Conservation (phyloP, 2,888 invertebrate species). For the Electrophaes corylata region DNA sequence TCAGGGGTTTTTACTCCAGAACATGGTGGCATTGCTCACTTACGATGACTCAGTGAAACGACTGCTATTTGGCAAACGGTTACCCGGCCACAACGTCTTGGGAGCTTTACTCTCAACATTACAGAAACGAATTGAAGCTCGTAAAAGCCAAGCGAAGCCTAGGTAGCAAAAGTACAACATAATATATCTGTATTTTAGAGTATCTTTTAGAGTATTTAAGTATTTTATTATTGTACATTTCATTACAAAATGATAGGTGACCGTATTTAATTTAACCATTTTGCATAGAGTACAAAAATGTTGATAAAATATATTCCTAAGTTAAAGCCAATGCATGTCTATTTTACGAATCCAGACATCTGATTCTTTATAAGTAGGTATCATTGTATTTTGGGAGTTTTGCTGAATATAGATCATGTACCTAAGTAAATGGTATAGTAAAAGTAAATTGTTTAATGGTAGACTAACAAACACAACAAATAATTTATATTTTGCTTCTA, state of each 20-base stretch:
- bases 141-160: slow-evolving; percentile 76
- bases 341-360: background rate
- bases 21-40: slow-evolving; percentile 96
- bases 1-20: slow-evolving; percentile 95
- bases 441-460: background rate
- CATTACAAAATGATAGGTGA: background rate
- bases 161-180: slow-evolving; percentile 57
- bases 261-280: background rate
- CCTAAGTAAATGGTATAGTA: background rate
- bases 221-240: slow-evolving; percentile 19
- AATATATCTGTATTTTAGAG: background rate
- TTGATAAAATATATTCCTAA: slow-evolving; percentile 8
- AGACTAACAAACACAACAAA: slow-evolving; percentile 3
- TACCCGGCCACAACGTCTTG: slow-evolving; percentile 95
- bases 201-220: no score
- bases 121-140: slow-evolving; percentile 91
- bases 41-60: slow-evolving; percentile 96
- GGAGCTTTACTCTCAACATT: slow-evolving; percentile 91
- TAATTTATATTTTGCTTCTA: background rate
- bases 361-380: background rate
- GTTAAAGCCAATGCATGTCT: slow-evolving; percentile 24
- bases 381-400: background rate
- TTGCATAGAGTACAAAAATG: slow-evolving; percentile 24
- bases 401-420: background rate
- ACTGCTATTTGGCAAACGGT: slow-evolving; percentile 93